Conservation (phyloP, 2,888 invertebrate genomes). For the Augochlorella aurata region DNA sequence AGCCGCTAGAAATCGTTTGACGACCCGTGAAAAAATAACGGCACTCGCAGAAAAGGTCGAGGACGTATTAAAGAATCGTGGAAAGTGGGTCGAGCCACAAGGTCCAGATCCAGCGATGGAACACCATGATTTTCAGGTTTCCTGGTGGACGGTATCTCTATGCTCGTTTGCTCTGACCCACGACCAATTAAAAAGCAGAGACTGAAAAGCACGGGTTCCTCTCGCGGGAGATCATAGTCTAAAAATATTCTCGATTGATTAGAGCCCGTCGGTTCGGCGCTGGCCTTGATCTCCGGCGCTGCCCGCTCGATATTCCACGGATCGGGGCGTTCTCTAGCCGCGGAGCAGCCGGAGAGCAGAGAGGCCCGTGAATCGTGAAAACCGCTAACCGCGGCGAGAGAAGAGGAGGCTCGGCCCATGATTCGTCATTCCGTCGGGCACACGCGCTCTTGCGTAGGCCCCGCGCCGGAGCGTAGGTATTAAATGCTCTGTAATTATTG, state of each 20-base stretch:
- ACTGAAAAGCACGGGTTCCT: background rate
- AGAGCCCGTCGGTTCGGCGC: background rate
- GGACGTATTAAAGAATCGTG: background rate
- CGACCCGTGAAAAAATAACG: background rate
- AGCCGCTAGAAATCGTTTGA: background rate
- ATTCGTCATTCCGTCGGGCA: conserved; percentile 38
- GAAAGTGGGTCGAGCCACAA: background rate
- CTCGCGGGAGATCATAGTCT: background rate
- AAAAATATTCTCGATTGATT: conserved; percentile 16
- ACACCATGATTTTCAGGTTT: background rate
- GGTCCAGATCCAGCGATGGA: background rate
- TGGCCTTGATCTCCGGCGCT: conserved; percentile 8
- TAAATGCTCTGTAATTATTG: conserved; percentile 43
- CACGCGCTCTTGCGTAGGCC: conserved; percentile 26
- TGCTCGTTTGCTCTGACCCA: background rate
- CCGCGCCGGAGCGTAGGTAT: conserved; percentile 26
- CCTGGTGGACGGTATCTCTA: background rate
- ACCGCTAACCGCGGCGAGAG: background rate
- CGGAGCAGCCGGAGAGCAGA: background rate
- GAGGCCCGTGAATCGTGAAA: background rate
- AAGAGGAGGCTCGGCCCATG: conserved; percentile 35
- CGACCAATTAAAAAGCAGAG: background rate
- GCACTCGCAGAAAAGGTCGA: background rate
- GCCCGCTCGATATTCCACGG: background rate
- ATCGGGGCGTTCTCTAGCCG: background rate